These are phyloP conservation scores for Oceanodroma tethys DNA, from an alignment of 2,113 vertebrate species.

Conservation along the genomic window DNA sequence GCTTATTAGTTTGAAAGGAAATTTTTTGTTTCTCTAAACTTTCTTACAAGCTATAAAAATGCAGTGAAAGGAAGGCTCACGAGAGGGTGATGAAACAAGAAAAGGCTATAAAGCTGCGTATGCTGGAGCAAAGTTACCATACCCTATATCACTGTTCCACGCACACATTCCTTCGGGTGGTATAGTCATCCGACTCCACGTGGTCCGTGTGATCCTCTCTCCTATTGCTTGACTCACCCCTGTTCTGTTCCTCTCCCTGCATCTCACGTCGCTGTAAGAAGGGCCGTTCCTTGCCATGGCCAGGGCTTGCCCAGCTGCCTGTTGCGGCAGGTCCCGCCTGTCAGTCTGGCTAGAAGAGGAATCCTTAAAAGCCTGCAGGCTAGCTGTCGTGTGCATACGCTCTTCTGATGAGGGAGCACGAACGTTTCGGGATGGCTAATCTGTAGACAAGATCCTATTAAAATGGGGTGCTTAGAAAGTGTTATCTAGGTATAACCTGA, in stretches of 20 bases:
- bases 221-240: neutral
- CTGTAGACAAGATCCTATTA: conserved; percentile 40
- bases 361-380: conserved; percentile 20
- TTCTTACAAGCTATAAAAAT: neutral
- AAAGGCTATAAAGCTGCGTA: neutral
- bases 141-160: neutral
- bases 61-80: neutral
- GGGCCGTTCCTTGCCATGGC: neutral
- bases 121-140: neutral
- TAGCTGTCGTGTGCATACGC: neutral
- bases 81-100: neutral
- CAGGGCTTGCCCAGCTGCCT: conserved; percentile 11
- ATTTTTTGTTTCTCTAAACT: neutral
- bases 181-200: neutral
- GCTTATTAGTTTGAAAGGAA: neutral
- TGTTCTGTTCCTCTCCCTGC: neutral
- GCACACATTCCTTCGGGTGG: neutral
- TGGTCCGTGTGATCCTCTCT: neutral
- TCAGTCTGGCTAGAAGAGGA: conserved; percentile 21
- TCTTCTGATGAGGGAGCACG: neutral
- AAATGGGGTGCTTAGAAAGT: conserved; percentile 9
- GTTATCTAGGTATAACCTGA: conserved; percentile 1
- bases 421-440: conserved; percentile 3
- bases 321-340: neutral
- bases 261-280: neutral